These are phyloP conservation scores for Odontomyia ornata DNA, from an alignment of 2,888 invertebrate genomes.

Conservation along the genomic window DNA sequence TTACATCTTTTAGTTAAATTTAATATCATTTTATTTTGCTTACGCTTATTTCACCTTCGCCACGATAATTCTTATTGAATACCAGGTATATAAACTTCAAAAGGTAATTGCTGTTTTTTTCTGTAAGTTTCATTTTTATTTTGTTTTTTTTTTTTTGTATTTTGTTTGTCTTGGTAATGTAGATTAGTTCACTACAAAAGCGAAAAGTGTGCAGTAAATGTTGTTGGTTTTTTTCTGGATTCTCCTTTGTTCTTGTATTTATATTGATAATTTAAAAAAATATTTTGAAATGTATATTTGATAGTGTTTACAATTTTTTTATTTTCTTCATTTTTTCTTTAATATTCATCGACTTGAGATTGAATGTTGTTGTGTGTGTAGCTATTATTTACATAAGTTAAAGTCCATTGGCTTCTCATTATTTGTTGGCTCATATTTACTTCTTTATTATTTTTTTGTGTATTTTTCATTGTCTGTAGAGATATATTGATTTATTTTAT, in stretches of 20 bases:
- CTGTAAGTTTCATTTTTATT: background rate
- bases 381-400: background rate
- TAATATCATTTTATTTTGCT: background rate
- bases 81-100: constrained; percentile 12
- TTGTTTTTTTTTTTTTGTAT: background rate
- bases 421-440: too few species aligned
- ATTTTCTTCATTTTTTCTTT: background rate
- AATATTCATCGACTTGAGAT: background rate
- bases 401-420: background rate
- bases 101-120: constrained; percentile 26
- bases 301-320: background rate
- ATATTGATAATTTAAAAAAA: constrained; percentile 21
- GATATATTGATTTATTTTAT: too few species aligned
- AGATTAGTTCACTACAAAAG: constrained; percentile 30
- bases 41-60: background rate
- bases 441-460: too few species aligned
- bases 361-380: background rate
- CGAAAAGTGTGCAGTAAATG: constrained; percentile 25
- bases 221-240: background rate
- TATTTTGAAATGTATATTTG: constrained; percentile 20
- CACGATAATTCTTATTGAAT: background rate
- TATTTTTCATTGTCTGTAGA: too few species aligned
- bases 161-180: background rate
- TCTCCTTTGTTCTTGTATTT: background rate
- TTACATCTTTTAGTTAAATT: background rate